Evolutionary conservation across 2,113 vertebrate species (phyloP).

Genomic region (Eulemur macaco): DNA sequence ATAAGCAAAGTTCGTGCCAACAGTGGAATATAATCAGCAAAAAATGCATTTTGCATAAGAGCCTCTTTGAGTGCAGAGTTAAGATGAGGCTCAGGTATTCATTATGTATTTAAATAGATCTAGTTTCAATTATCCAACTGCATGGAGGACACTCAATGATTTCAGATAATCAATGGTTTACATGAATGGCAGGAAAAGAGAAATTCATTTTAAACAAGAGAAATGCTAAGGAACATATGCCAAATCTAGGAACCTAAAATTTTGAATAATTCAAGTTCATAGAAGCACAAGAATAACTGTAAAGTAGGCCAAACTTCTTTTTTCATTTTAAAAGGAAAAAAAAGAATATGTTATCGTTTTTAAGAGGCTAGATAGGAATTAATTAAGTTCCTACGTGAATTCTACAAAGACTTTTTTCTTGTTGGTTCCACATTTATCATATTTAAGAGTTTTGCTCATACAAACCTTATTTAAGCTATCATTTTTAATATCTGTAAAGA

Average conservation of each 20-base stretch:
- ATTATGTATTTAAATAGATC: conserved; percentile 39
- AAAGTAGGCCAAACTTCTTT: neutral
- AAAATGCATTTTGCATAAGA: conserved; percentile 10
- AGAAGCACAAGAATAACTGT: neutral
- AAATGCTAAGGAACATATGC: neutral
- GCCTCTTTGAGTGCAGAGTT: neutral
- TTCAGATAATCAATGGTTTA: conserved; percentile 54
- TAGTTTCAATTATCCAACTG: conserved; percentile 11
- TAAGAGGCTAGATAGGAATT: neutral
- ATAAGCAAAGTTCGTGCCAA: conserved; percentile 27
- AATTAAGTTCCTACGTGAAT: neutral
- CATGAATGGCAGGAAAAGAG: neutral
- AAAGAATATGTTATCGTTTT: neutral
- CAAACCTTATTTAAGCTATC: neutral
- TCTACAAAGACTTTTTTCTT: neutral
- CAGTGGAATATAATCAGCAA: conserved; percentile 38
- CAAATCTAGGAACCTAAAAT: neutral
- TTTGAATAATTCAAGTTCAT: neutral
- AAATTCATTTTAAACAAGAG: conserved; percentile 27
- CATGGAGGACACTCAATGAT: neutral
- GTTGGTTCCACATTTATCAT: neutral
- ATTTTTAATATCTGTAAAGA: neutral
- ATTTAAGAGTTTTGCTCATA: neutral
- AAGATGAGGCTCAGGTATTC: neutral
- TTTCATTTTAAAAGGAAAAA: neutral